Conservation (phyloP, 2,113 vertebrate genomes). For the Carollia perspicillata region DNA sequence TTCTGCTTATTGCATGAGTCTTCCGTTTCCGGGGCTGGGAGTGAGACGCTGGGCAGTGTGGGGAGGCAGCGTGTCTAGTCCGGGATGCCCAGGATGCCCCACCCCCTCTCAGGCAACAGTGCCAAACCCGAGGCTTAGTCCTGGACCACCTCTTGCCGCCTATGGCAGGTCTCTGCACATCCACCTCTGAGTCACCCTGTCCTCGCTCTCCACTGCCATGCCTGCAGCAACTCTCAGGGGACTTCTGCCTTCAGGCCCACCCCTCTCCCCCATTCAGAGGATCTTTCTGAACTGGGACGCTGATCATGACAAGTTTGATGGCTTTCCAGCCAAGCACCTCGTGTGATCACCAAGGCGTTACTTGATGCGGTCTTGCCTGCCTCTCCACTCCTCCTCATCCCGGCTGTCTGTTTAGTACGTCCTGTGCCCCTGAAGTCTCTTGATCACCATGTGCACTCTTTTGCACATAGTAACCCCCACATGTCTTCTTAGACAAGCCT, state of each 20-base stretch:
- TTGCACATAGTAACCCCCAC: not conserved
- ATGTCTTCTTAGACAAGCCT: not conserved
- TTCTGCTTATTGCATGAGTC: not conserved
- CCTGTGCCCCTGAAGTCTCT: not conserved
- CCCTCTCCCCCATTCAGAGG: not conserved
- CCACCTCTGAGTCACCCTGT: not conserved
- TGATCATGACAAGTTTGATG: not conserved
- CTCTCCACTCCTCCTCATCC: not conserved
- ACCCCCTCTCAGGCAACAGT: no score
- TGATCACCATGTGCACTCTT: not conserved
- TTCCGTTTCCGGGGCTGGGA: not conserved
- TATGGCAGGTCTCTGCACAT: not conserved
- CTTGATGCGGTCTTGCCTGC: not conserved
- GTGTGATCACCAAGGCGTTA: not conserved
- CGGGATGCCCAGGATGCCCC: not conserved
- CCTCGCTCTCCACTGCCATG: not conserved
- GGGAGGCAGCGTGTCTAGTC: not conserved
- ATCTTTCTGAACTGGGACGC: not conserved
- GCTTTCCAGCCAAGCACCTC: not conserved
- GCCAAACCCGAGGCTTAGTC: not conserved
- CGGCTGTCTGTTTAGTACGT: not conserved
- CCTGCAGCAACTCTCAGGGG: not conserved
- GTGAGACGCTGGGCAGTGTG: not conserved
- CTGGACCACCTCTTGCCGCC: accelerated
- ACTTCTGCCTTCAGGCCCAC: not conserved